A percentile compares a stretch with the other conserved stretches of the same genome.
These are phyloP conservation scores for Scopus umbretta DNA, from an alignment of 2,113 vertebrate species.

Conservation along the genomic window DNA sequence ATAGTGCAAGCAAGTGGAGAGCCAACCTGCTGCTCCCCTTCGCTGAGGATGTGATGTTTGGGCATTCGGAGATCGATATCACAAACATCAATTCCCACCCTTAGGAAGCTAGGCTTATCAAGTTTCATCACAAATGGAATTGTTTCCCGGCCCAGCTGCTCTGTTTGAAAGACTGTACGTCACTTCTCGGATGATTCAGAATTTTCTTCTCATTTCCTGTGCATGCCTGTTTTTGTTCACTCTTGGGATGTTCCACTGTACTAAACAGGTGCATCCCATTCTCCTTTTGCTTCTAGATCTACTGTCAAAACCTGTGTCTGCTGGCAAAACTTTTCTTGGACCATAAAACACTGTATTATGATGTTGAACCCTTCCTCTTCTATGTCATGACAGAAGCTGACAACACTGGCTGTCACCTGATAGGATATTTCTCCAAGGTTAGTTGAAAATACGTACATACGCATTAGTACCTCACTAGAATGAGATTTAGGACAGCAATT, in stretches of 20 bases:
- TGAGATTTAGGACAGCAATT: neutral
- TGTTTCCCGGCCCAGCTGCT: neutral
- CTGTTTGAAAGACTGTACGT: neutral
- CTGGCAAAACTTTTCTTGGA: conserved; percentile 98
- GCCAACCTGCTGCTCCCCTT: neutral
- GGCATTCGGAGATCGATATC: neutral
- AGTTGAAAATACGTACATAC: neutral
- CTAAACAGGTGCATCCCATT: neutral
- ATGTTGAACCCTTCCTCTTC: conserved; percentile 98
- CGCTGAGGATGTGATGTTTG: neutral
- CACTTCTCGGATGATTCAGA: neutral
- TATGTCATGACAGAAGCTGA: conserved; percentile 99
- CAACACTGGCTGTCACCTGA: conserved; percentile 97
- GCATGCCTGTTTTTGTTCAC: neutral
- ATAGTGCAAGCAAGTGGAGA: neutral
- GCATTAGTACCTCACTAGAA: fast-evolving
- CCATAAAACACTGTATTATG: conserved; percentile 98
- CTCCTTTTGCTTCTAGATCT: conserved; percentile 79
- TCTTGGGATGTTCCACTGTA: neutral
- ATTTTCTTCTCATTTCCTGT: neutral
- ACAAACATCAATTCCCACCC: neutral
- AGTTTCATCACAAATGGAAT: neutral
- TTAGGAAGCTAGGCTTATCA: neutral
- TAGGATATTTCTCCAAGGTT: conserved; percentile 99
- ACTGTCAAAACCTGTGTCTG: conserved; percentile 98